Evolutionary conservation across 2,797 vertebrate species (phyloP).

Genomic region (Lates japonicus): DNA sequence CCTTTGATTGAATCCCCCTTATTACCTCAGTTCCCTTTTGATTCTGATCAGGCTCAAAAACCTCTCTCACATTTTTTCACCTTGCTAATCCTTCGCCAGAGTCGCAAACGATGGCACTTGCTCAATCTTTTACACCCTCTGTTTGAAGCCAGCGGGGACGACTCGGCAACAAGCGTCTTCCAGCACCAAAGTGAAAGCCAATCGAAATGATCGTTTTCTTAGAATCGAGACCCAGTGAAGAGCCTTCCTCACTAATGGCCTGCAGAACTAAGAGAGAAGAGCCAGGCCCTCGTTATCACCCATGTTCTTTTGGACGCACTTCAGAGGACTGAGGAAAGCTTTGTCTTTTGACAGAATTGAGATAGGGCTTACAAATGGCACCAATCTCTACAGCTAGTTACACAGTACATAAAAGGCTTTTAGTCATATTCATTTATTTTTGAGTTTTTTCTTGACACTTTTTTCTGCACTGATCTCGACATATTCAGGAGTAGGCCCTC

Average conservation of each 20-base stretch:
- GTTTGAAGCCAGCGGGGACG: slow-evolving; percentile 49
- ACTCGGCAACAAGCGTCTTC: neutral
- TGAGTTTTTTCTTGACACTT: slow-evolving; percentile 36
- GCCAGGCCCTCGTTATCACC: slow-evolving; percentile 76
- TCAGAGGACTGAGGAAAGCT: slow-evolving; percentile 56
- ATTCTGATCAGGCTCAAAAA: slow-evolving; percentile 62
- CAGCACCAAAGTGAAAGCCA: slow-evolving; percentile 45
- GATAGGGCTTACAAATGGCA: slow-evolving; percentile 62
- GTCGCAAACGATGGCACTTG: slow-evolving; percentile 47
- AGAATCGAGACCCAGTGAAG: slow-evolving; percentile 37
- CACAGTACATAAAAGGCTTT: slow-evolving; percentile 51
- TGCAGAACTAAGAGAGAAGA: slow-evolving; percentile 46
- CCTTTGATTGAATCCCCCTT: slow-evolving; percentile 72
- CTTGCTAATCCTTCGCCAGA: slow-evolving; percentile 61
- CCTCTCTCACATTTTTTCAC: slow-evolving; percentile 53
- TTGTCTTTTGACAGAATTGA: slow-evolving; percentile 58
- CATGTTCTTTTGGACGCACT: slow-evolving; percentile 73
- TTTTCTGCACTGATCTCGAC: slow-evolving; percentile 28
- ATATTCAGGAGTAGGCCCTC: slow-evolving; percentile 15
- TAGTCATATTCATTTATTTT: slow-evolving; percentile 51
- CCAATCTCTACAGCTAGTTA: slow-evolving; percentile 38
- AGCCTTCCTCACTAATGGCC: slow-evolving; percentile 71
- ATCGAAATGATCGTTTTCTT: slow-evolving; percentile 45
- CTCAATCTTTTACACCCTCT: slow-evolving; percentile 39
- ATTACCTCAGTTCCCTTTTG: slow-evolving; percentile 63